phyloP scores from a whole-genome alignment of 2,888 invertebrate species.

The Eupeodes latifasciatus region DNA sequence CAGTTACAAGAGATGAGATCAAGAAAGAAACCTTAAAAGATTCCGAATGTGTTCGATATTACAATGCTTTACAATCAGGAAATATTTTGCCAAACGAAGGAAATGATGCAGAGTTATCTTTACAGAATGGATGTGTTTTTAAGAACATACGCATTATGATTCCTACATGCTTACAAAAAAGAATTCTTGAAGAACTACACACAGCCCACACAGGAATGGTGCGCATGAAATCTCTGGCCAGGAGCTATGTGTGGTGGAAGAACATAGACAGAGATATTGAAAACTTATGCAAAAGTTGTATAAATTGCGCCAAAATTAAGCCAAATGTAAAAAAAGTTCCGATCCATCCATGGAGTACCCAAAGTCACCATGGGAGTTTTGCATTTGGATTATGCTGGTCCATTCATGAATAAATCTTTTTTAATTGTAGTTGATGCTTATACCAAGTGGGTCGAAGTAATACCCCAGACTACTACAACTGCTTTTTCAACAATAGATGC shows the following conservation, averaged over 20 bases:
- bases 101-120: constrained; percentile 21
- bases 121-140: constrained; percentile 41
- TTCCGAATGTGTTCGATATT: constrained; percentile 28
- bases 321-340: constrained; percentile 3
- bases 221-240: not conserved
- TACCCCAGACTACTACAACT: constrained; percentile 16
- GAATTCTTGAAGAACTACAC: constrained; percentile 47
- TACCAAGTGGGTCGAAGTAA: constrained; percentile 53
- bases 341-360: constrained; percentile 5
- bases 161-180: constrained; percentile 32
- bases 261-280: constrained; percentile 46
- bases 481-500: constrained; percentile 18
- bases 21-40: constrained; percentile 30
- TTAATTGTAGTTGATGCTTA: constrained; percentile 48
- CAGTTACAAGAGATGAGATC: constrained; percentile 27
- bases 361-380: constrained; percentile 10
- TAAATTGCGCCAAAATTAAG: constrained; percentile 23
- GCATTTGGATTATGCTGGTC: constrained; percentile 33
- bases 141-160: constrained; percentile 56
- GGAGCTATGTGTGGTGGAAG: not conserved
- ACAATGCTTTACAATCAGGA: constrained; percentile 33
- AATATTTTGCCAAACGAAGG: constrained; percentile 4
- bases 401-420: constrained; percentile 16
- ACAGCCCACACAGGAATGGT: constrained; percentile 9
- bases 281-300: constrained; percentile 33